phyloP scores from a whole-genome alignment of 2,888 invertebrate genomes.

The Mylabris sibirica region DNA sequence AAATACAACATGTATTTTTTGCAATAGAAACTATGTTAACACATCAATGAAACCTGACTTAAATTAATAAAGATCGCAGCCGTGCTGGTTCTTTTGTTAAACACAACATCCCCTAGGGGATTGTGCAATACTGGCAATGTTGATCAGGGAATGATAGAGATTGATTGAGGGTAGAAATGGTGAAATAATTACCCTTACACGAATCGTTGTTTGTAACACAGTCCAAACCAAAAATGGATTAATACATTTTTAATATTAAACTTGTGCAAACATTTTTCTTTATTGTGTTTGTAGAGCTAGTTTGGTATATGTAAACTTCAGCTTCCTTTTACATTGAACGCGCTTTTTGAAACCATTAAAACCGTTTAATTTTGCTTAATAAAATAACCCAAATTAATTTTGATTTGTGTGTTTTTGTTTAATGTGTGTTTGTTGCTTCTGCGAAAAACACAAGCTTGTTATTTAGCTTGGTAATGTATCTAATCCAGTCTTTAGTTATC shows the following conservation, averaged over 20 bases:
- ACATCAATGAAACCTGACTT: conserved; percentile 51
- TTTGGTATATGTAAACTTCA: conserved; percentile 37
- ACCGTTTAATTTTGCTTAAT: not conserved
- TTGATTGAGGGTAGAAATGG: conserved; percentile 62
- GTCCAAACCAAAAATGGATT: conserved; percentile 59
- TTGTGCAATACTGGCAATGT: conserved; percentile 34
- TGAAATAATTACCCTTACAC: conserved; percentile 60
- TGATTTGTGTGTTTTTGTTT: too few relatives aligned
- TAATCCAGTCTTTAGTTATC: conserved; percentile 5
- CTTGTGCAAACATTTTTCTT: conserved; percentile 59
- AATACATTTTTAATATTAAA: conserved; percentile 61
- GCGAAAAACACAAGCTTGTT: not conserved
- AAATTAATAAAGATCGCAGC: conserved; percentile 51
- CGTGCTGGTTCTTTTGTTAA: conserved; percentile 41
- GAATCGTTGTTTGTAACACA: conserved; percentile 54
- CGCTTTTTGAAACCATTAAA: conserved; percentile 40
- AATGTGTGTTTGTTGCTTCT: not conserved
- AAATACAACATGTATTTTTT: not conserved
- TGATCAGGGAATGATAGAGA: conserved; percentile 62
- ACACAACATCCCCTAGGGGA: conserved; percentile 32
- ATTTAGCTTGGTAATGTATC: not conserved
- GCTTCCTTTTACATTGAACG: conserved; percentile 37
- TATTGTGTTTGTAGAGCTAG: conserved; percentile 56
- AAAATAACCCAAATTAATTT: not conserved
- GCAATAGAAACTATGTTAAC: conserved; percentile 42